These are phyloP conservation scores for Tenrec ecaudatus DNA, from an alignment of 2,113 vertebrate genomes.

Conservation along the genomic window DNA sequence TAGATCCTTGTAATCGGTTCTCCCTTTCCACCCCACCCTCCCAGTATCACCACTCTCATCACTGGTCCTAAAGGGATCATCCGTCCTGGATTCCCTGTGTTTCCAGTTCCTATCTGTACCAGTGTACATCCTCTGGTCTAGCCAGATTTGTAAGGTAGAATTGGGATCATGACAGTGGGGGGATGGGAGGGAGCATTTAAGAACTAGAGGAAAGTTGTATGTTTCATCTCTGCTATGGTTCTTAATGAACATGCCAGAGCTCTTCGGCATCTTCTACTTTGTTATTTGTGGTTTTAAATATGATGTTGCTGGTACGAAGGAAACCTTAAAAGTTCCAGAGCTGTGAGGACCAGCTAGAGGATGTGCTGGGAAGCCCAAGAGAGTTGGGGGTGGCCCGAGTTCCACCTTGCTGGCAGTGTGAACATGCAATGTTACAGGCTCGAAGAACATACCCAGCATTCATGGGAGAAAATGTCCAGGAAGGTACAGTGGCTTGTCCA, in stretches of 20 bases:
- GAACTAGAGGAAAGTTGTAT: too few relatives aligned
- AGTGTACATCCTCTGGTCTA: too few relatives aligned
- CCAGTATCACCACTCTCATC: too few relatives aligned
- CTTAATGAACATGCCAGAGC: slow-evolving; percentile 91
- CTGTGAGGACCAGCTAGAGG: slow-evolving; percentile 49
- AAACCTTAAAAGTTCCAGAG: slow-evolving; percentile 74
- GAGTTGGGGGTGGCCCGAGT: neutral
- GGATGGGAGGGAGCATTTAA: too few relatives aligned
- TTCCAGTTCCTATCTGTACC: too few relatives aligned
- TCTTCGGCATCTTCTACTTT: slow-evolving; percentile 88
- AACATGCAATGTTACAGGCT: slow-evolving; percentile 15
- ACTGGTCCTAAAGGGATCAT: too few relatives aligned
- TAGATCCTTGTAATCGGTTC: too few relatives aligned
- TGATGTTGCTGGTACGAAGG: slow-evolving; percentile 79
- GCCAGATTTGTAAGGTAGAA: too few relatives aligned
- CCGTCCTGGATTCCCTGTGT: too few relatives aligned
- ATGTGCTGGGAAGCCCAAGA: slow-evolving; percentile 8
- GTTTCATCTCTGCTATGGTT: slow-evolving; percentile 91
- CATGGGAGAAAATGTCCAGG: slow-evolving; percentile 20
- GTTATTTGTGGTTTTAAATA: slow-evolving; percentile 89
- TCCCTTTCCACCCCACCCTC: too few relatives aligned
- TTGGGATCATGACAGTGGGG: too few relatives aligned
- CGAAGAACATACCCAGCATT: neutral
- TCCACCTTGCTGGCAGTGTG: neutral
- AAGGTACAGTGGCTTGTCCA: slow-evolving; percentile 26